These are phyloP conservation scores for Eulemur coronatus DNA, from an alignment of 2,797 vertebrate species.

Conservation along the genomic window DNA sequence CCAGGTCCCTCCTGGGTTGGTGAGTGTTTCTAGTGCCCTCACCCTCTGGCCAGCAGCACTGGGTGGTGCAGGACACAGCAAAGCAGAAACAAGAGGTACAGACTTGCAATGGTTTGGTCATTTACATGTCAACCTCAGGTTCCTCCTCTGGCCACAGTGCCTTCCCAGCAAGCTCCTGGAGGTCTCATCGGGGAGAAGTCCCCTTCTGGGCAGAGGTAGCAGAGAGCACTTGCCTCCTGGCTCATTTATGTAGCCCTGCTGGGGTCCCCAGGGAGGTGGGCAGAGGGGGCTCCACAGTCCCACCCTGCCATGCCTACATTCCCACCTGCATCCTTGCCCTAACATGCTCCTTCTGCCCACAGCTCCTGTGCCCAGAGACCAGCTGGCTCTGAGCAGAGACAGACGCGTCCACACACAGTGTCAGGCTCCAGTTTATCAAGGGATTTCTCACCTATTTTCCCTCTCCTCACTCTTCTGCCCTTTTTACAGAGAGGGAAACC, in stretches of 20 bases:
- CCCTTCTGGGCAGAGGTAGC: background rate
- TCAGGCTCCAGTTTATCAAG: background rate
- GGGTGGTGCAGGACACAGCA: background rate
- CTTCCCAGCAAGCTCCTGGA: background rate
- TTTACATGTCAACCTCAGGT: fast-evolving
- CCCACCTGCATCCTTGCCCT: background rate
- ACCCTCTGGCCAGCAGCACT: background rate
- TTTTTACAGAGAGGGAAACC: background rate
- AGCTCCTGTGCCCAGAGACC: background rate
- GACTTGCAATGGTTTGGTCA: background rate
- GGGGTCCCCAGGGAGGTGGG: background rate
- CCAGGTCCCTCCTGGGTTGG: background rate
- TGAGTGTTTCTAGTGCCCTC: background rate
- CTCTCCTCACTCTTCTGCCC: background rate
- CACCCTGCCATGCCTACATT: background rate
- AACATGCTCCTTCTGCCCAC: background rate
- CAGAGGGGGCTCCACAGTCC: background rate
- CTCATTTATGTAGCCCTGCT: background rate
- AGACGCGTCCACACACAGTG: background rate
- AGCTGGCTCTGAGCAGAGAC: background rate
- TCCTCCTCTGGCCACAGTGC: background rate
- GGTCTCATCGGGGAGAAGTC: background rate
- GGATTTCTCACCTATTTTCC: background rate
- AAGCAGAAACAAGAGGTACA: background rate
- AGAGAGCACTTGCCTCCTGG: background rate